Evolutionary conservation across 2,113 vertebrate genomes (phyloP), one percentile per base, ranked within the genome.

Genomic region (Rhinolophus sinicus): DNA sequence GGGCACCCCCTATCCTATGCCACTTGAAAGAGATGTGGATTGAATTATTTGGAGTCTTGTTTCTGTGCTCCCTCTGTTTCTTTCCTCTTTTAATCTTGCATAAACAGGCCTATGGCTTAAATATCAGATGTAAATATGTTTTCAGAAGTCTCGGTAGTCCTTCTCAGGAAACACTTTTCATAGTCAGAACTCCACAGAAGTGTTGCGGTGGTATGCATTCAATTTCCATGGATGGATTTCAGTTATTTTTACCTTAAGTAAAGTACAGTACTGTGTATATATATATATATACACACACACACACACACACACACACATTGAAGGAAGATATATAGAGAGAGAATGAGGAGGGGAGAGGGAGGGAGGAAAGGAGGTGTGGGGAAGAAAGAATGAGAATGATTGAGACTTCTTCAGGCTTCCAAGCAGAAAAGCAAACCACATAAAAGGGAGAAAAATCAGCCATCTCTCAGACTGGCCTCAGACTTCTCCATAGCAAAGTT

Each of bases 241-340:
- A 96, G 80, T 91, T 72, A 93, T 50, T 96, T 94, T 67, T 85
- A 69, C 56, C 50, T 22, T 22, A 69, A 94, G n/a, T 81, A 40
- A 69, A 94, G n/a, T 81, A 40, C 4, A 92, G 35, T 89, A 50
- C 6, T 92, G 44, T 75, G 10, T n/a, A n/a, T n/a, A n/a, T n/a
- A n/a, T n/a, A n/a, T n/a, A n/a, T n/a, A n/a, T n/a, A n/a, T n/a
- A n/a, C n/a, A n/a, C n/a, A n/a, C n/a, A n/a, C n/a, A n/a, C n/a
- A n/a, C n/a, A n/a, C n/a, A n/a, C n/a, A n/a, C n/a, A n/a, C n/a
- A n/a, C n/a, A n/a, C n/a, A n/a, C n/a, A n/a, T n/a, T 40, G 44
- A 28, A 82, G 18, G 50, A 67, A 60, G 2, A 47, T 13, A 70
- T 9, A 58, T 18, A 35, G 82, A n/a, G n/a, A 76, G 30, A 56